A percentile compares a stretch with the other conserved stretches of the same genome.
These are phyloP conservation scores for Prochilodus magdalenae DNA, from an alignment of 2,113 vertebrate species.

Conservation along the genomic window DNA sequence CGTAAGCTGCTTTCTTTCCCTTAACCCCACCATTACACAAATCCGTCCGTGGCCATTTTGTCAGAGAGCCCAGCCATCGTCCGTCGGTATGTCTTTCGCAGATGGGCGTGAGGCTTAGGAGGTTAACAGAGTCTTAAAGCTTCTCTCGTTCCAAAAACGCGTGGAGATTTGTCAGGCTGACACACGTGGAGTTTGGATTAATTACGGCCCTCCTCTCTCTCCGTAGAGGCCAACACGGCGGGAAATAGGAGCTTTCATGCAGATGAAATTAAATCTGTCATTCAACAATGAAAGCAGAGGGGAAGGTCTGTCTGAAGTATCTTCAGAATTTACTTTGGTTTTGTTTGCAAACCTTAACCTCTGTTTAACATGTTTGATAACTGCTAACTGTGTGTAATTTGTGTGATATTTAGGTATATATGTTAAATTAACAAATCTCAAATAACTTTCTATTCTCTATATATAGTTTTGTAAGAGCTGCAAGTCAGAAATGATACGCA, in stretches of 20 bases:
- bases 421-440: too few relatives aligned
- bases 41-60: neutral
- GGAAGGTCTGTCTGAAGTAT: constrained; percentile 9
- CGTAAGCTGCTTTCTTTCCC: neutral
- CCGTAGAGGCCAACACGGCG: constrained; percentile 1
- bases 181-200: constrained; percentile 74
- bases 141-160: constrained; percentile 57
- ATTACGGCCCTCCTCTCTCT: constrained; percentile 71
- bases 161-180: constrained; percentile 68
- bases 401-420: too few relatives aligned
- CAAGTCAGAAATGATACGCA: too few relatives aligned
- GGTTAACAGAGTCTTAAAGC: constrained; percentile 61
- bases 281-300: constrained; percentile 69
- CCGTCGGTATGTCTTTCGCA: constrained; percentile 67
- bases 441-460: too few relatives aligned
- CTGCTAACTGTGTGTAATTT: too few relatives aligned
- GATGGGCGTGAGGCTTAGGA: neutral
- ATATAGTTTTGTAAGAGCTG: too few relatives aligned
- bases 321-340: too few relatives aligned
- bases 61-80: constrained; percentile 24
- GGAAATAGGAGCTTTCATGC: constrained; percentile 75
- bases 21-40: constrained; percentile 1
- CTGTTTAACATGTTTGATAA: too few relatives aligned
- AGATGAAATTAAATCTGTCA: constrained; percentile 81
- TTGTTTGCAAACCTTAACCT: too few relatives aligned